Evolutionary conservation across 2,113 vertebrate species (phyloP).

Genomic region (Melanocharis versteri): DNA sequence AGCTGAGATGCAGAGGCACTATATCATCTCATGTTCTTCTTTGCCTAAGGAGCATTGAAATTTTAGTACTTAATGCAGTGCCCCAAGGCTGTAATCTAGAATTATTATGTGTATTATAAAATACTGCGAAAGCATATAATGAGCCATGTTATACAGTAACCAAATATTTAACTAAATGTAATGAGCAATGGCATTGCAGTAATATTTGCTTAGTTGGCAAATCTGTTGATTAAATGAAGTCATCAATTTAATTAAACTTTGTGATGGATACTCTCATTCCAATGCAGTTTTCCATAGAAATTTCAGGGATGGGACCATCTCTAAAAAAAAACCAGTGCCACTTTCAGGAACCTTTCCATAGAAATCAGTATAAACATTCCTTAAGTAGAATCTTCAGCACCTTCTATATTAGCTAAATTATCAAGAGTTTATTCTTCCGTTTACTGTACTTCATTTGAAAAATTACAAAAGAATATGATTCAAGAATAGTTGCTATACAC

Average conservation of each 20-base stretch:
- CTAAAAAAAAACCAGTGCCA: not conserved
- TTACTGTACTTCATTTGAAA: not conserved
- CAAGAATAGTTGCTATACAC: not conserved
- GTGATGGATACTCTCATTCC: not conserved
- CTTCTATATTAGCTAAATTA: not conserved
- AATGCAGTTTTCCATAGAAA: not conserved
- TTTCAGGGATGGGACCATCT: not conserved
- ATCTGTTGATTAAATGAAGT: constrained; percentile 25
- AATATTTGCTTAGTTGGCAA: constrained; percentile 20
- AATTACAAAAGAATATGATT: not conserved
- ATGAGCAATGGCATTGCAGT: not conserved
- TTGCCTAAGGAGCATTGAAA: not conserved
- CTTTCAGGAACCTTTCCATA: not conserved
- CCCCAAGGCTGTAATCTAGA: not conserved
- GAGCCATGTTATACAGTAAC: constrained; percentile 35
- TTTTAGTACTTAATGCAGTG: constrained; percentile 4
- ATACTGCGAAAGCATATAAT: constrained; percentile 37
- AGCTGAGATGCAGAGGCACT: not conserved
- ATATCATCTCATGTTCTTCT: not conserved
- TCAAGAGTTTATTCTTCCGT: not conserved
- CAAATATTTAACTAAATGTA: constrained; percentile 59
- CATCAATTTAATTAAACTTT: constrained; percentile 32
- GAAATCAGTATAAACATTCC: not conserved
- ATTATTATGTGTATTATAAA: constrained; percentile 29
- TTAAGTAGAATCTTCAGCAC: not conserved